A percentile compares a stretch with the other conserved stretches of the same genome.
These are phyloP conservation scores for Umimayanthus chanpuru DNA, from an alignment of 92 coral and sea anemone genomes.

Conservation along the genomic window DNA sequence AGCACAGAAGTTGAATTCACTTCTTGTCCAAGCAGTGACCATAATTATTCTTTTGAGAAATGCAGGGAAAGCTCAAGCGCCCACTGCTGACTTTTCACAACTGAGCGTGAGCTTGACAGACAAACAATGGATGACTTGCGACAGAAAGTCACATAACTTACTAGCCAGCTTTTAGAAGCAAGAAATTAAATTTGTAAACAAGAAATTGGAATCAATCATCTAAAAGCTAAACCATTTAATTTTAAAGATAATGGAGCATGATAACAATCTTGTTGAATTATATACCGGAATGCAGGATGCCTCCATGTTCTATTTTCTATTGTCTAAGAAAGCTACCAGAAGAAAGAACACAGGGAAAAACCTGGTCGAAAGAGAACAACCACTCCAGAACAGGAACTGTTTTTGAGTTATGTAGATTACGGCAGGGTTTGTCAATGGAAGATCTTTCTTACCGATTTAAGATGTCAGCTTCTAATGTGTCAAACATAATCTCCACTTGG, in stretches of 20 bases:
- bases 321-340: conserved; percentile 46
- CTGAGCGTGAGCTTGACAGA: background rate
- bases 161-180: background rate
- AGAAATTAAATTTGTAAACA: background rate
- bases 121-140: conserved; percentile 23
- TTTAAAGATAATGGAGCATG: conserved; percentile 24
- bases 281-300: conserved; percentile 37
- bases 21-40: too few relatives aligned
- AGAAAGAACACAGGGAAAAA: conserved; percentile 29
- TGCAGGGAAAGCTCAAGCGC: too few relatives aligned
- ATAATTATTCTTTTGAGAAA: too few relatives aligned
- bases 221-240: background rate
- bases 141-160: background rate
- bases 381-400: conserved; percentile 55
- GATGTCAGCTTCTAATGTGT: conserved; percentile 37
- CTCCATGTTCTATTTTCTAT: conserved; percentile 37
- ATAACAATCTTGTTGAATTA: conserved; percentile 32
- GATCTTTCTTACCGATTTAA: conserved; percentile 41
- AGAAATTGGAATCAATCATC: background rate
- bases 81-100: background rate
- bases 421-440: conserved; percentile 43
- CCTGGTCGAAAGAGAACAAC: conserved; percentile 54
- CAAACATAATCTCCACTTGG: conserved; percentile 59
- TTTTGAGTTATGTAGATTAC: conserved; percentile 49
- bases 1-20: too few relatives aligned